Conservation (phyloP, 2,113 vertebrate genomes). For the Phalacrocorax brasilianus region DNA sequence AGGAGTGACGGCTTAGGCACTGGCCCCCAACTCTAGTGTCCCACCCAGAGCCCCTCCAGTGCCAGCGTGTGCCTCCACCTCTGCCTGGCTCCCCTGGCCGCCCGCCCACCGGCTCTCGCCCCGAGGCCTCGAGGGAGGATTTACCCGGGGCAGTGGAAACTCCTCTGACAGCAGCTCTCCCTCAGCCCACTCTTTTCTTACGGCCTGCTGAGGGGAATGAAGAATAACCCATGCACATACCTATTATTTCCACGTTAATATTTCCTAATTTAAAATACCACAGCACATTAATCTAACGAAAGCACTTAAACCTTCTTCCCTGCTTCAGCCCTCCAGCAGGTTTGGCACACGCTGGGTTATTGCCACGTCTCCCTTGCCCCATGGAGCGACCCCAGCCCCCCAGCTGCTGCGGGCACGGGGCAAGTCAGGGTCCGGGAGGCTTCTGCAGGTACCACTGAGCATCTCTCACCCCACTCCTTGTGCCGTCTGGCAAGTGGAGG, state of each 20-base stretch:
- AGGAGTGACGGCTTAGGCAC: neutral
- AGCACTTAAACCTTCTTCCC: neutral
- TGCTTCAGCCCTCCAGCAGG: neutral
- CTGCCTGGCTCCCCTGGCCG: neutral
- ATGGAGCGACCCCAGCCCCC: neutral
- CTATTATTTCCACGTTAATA: neutral
- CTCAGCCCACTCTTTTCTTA: neutral
- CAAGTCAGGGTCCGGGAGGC: no score
- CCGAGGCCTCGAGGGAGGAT: neutral
- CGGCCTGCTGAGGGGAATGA: neutral
- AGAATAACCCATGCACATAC: neutral
- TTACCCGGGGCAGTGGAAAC: neutral
- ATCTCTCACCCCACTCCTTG: neutral
- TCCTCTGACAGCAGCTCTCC: neutral
- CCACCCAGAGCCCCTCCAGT: neutral
- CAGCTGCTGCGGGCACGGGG: neutral
- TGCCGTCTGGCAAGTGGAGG: rapidly evolving
- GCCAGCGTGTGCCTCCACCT: neutral
- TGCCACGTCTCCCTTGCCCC: neutral
- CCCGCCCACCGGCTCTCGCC: neutral
- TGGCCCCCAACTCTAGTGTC: neutral
- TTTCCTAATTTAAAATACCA: conserved; percentile 9
- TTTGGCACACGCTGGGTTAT: neutral
- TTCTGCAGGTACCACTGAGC: neutral
- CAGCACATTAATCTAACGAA: conserved; percentile 7